Percentiles rank a stretch among this genome's conserved stretches.
Conservation (phyloP, 1,140 invertebrate species). For the Planococcus citri region DNA sequence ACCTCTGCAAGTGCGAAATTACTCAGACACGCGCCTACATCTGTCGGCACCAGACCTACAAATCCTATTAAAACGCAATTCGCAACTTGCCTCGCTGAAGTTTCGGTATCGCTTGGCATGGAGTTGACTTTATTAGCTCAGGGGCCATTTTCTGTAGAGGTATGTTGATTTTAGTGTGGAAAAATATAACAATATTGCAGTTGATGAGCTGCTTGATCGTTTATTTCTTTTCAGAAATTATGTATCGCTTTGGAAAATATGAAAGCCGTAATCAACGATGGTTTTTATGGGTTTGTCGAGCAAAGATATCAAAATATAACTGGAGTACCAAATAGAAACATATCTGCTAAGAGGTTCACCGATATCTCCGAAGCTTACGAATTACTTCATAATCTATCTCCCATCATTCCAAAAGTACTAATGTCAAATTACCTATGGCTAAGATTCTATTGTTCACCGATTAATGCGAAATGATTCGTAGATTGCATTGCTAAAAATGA, state of each 20-base stretch:
- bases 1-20: conserved; percentile 33
- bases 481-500: conserved; percentile 55
- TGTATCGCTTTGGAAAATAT: conserved; percentile 54
- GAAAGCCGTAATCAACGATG: conserved; percentile 49
- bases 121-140: conserved; percentile 62
- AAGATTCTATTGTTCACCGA: not conserved
- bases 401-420: conserved; percentile 59
- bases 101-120: conserved; percentile 54
- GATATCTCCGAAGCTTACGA: conserved; percentile 20
- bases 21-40: conserved; percentile 25
- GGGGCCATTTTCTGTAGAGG: conserved; percentile 62
- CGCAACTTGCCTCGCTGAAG: conserved; percentile 49
- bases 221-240: conserved; percentile 47
- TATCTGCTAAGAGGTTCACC: conserved; percentile 1
- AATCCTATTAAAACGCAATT: conserved; percentile 30
- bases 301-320: conserved; percentile 30
- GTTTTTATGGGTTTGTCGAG: conserved; percentile 46
- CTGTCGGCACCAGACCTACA: conserved; percentile 31
- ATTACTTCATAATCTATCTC: conserved; percentile 31
- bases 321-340: not conserved
- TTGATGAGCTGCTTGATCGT: not conserved
- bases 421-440: not conserved
- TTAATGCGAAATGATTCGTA: conserved; percentile 30
- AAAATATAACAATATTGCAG: not conserved
- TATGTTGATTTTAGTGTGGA: conserved; percentile 33